A percentile compares a stretch with the other conserved stretches of the same genome.
These are phyloP conservation scores for Mormyrus iriodes DNA, from an alignment of 2,113 vertebrate genomes.

Conservation along the genomic window DNA sequence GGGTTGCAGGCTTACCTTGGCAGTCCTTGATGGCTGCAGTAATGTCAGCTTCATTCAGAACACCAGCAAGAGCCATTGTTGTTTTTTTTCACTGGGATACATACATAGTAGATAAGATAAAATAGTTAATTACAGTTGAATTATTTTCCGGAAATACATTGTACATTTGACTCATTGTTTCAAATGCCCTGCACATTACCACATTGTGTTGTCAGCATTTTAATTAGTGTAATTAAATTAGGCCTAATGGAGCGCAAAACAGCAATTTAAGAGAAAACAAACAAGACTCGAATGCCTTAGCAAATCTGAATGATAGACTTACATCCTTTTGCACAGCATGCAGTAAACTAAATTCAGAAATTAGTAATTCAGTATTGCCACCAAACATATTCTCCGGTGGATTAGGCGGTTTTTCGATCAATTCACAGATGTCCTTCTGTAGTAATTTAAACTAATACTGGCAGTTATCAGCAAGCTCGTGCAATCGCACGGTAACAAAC, in stretches of 20 bases:
- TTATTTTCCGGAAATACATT: background rate
- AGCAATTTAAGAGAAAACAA: background rate
- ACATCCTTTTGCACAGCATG: background rate
- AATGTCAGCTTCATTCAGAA: slow-evolving; percentile 64
- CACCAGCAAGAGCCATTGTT: slow-evolving; percentile 61
- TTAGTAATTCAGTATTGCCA: background rate
- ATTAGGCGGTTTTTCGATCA: background rate
- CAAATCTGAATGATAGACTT: background rate
- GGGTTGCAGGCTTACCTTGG: slow-evolving; percentile 51
- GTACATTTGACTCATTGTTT: background rate
- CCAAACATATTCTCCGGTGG: background rate
- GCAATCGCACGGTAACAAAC: background rate
- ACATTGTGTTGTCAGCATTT: background rate
- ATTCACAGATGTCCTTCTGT: background rate
- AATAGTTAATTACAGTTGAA: background rate
- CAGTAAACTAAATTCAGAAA: background rate
- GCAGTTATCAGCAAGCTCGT: background rate
- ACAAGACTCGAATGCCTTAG: background rate
- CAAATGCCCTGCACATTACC: background rate
- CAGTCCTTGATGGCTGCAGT: slow-evolving; percentile 62
- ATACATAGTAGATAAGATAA: background rate
- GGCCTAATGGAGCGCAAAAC: background rate
- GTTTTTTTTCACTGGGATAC: slow-evolving; percentile 26
- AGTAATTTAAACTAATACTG: background rate
- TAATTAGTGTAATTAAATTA: background rate